Evolutionary conservation across 2,888 invertebrate species (phyloP).

Genomic region (Hyalella azteca): DNA sequence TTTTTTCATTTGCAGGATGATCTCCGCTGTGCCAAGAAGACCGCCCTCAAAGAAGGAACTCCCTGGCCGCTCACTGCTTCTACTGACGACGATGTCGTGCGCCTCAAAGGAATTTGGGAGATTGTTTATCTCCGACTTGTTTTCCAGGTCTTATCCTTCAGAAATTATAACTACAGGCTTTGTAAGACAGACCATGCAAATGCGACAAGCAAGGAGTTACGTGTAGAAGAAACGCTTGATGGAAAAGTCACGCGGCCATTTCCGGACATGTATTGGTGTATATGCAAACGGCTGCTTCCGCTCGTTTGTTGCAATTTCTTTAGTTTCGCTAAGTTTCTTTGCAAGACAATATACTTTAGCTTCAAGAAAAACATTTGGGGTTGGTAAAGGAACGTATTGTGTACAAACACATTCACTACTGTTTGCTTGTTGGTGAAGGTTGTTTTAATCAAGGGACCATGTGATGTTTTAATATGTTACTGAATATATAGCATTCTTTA

Average conservation of each 20-base stretch:
- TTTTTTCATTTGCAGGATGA: background rate
- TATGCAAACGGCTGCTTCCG: background rate
- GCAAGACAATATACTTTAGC: background rate
- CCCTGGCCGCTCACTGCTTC: background rate
- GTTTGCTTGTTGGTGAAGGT: too few species aligned
- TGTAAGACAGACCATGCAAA: background rate
- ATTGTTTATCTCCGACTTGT: background rate
- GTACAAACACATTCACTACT: too few species aligned
- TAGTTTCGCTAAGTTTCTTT: background rate
- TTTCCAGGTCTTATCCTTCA: background rate
- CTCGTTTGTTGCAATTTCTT: slow-evolving; percentile 6
- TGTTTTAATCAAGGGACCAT: too few species aligned
- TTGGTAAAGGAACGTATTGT: background rate
- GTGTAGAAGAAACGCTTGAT: background rate
- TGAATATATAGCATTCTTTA: too few species aligned
- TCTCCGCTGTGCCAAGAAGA: background rate
- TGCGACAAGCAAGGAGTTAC: background rate
- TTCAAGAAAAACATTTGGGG: background rate
- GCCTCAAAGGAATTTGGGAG: background rate
- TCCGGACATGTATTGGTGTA: background rate
- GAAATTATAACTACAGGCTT: background rate
- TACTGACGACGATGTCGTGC: background rate
- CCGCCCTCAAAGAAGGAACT: background rate
- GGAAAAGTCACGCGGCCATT: background rate
- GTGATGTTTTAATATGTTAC: too few species aligned